Evolutionary conservation across 2,888 invertebrate species (phyloP), one percentile per base, ranked within the genome.

Genomic region (Punctoribates punctum): DNA sequence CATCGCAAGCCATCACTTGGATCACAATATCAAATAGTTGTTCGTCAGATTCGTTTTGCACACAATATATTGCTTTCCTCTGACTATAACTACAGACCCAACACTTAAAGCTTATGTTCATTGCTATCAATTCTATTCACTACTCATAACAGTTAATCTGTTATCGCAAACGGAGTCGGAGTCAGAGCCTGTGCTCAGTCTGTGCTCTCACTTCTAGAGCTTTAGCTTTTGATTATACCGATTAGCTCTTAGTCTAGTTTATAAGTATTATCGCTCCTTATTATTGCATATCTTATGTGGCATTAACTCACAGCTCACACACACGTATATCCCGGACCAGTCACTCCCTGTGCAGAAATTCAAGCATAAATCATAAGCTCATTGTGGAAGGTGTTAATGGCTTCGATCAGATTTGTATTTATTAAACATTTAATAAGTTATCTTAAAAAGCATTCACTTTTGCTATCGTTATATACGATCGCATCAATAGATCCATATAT

Each of bases 71-170:
- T 27, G 25, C 29, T 25, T 27, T 60, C 23, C 60, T n/a, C 25
- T 20, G 29, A 60, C 11, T 25, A 20, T 57, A 60, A 27, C 13
- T 60, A 27, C 9, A 57, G n/a, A 25, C 34, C 11, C 34, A n/a
- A n/a, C 67, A 67, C 38, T 67, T 67, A 38, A 62, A 38, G 38
- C 67, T 67, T 67, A 60, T 60, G 67, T 38, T 67, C 34, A 38
- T 34, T 34, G 38, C 67, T 67, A 67, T 67, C 67, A 38, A 38
- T 67, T 67, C 38, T 38, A 67, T 67, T 67, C 67, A 67, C 15
- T 9, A 67, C 38, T 60, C 60, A 60, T 67, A 67, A 67, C 67
- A 67, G 38, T 38, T 67, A 67, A 67, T 67, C 67, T 67, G 17
- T 20, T 67, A 67, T 67, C 67, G 27, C 62, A 13, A 29, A 62